Conservation (phyloP, 2,113 vertebrate genomes). For the Pipa parva region DNA sequence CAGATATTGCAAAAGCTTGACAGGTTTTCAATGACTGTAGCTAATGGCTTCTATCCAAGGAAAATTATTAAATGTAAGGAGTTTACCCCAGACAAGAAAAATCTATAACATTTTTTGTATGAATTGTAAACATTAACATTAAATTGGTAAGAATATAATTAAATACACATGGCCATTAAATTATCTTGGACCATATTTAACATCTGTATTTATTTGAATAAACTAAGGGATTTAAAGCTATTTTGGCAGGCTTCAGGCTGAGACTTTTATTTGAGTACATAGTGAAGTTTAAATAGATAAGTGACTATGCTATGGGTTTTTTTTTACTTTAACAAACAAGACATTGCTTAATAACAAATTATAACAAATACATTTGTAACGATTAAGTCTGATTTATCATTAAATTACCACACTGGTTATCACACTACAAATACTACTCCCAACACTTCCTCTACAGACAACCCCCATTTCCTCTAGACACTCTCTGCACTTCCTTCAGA, state of each 20-base stretch:
- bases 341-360: too few species aligned
- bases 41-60: slow-evolving; percentile 33
- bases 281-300: slow-evolving; percentile 17
- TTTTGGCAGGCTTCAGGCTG: slow-evolving; percentile 28
- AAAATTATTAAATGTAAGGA: slow-evolving; percentile 43
- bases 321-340: too few species aligned
- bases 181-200: slow-evolving; percentile 24
- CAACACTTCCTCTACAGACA: too few species aligned
- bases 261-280: slow-evolving; percentile 28
- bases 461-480: too few species aligned
- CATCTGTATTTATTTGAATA: slow-evolving; percentile 39
- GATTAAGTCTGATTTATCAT: too few species aligned
- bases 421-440: too few species aligned
- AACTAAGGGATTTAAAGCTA: slow-evolving; percentile 31
- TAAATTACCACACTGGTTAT: too few species aligned
- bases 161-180: slow-evolving; percentile 40
- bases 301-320: too few species aligned
- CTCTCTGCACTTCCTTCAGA: too few species aligned
- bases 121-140: slow-evolving; percentile 39
- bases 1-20: slow-evolving; percentile 25
- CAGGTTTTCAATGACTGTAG: slow-evolving; percentile 38
- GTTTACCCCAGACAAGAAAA: slow-evolving; percentile 42
- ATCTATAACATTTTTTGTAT: slow-evolving; percentile 39
- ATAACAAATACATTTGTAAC: too few species aligned
- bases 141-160: slow-evolving; percentile 39